phyloP scores from a whole-genome alignment of 1,140 invertebrate species.

The Theocolax elegans region DNA sequence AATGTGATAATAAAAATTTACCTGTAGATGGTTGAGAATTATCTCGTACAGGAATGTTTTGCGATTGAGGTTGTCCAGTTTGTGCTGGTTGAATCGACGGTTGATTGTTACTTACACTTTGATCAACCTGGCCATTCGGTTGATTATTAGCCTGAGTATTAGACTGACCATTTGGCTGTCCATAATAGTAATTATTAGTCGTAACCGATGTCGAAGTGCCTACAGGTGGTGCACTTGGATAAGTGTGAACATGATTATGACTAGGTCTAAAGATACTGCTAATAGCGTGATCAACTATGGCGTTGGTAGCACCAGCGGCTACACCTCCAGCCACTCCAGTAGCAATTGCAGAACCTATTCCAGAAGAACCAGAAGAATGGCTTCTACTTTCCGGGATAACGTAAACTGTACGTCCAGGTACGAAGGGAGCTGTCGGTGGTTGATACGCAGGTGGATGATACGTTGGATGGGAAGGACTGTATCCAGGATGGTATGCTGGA shows the following conservation, averaged over 20 bases:
- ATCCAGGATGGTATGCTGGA: neutral
- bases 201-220: slow-evolving; percentile 1
- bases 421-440: neutral
- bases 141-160: neutral
- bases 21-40: too few relatives aligned
- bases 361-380: neutral
- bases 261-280: slow-evolving; percentile 16
- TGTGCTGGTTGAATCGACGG: neutral
- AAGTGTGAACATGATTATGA: neutral
- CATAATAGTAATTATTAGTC: slow-evolving; percentile 24
- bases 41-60: too few relatives aligned
- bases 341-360: slow-evolving; percentile 1
- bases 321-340: neutral
- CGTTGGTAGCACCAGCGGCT: slow-evolving; percentile 15
- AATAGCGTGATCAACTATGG: slow-evolving; percentile 15
- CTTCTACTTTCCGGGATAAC: neutral
- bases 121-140: too few relatives aligned
- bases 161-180: neutral
- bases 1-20: too few relatives aligned
- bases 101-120: neutral
- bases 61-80: neutral
- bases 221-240: neutral
- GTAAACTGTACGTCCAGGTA: neutral
- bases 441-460: slow-evolving; percentile 8
- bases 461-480: too few relatives aligned